Evolutionary conservation across 2,797 vertebrate genomes (phyloP).

Genomic region (Alosa sapidissima): DNA sequence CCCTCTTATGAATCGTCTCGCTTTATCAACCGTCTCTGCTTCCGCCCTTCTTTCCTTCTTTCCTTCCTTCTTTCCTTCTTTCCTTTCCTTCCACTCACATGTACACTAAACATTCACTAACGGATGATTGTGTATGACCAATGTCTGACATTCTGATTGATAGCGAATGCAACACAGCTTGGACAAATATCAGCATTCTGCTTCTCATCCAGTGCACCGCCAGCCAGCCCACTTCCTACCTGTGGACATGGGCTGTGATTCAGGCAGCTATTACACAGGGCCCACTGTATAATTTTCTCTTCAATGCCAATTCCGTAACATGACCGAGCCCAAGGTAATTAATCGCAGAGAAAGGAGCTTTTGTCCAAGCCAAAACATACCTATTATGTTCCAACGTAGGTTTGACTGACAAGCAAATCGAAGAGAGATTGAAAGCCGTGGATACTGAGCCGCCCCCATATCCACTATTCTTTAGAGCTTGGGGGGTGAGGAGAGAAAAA

Average conservation of each 20-base stretch:
- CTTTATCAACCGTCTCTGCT: too few species aligned
- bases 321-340: not conserved
- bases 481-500: not conserved
- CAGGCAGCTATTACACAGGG: not conserved
- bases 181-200: not conserved
- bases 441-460: not conserved
- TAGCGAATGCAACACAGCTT: not conserved
- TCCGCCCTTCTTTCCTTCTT: too few species aligned
- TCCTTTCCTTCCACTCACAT: not conserved
- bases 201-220: not conserved
- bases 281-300: not conserved
- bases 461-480: not conserved
- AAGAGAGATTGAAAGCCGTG: not conserved
- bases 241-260: not conserved
- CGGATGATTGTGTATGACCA: not conserved
- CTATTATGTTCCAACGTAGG: not conserved
- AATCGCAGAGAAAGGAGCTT: not conserved
- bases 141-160: not conserved
- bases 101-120: not conserved
- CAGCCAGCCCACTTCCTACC: not conserved
- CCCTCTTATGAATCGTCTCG: too few species aligned
- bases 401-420: not conserved
- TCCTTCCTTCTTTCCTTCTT: not conserved
- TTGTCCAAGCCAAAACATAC: not conserved
- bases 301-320: not conserved